Base-by-base conservation (phyloP, 1,140 invertebrate genomes). In the Armadillidium nasatum region DNA sequence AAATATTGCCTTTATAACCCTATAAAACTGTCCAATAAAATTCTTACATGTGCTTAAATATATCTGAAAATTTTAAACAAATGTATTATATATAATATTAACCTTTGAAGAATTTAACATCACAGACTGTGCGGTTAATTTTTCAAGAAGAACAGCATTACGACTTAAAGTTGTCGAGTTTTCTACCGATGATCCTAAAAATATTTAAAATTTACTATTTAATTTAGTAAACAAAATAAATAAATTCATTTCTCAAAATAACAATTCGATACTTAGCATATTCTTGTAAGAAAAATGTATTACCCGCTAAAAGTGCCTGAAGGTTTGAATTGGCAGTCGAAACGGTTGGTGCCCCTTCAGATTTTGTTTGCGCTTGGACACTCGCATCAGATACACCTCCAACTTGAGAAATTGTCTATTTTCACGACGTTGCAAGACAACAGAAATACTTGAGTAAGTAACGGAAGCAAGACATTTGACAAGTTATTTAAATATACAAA, bases 91-190 rank as follows among this genome's bases (percentile, higher is more conserved):
- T n/a, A 33, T 33, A 33, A 33, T 33, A 60, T 15, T 60, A 3
- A 60, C 50, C 50, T 60, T 60, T 60, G 50, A 60, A 60, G 50
- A 15, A 19, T 60, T 60, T 60, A 60, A 60, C 50, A 60, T 60
- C 3, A 60, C 50, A 60, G 50, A 60, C 19, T 60, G 50, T 13
- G 50, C 50, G 1, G 50, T 60, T 19, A 60, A 19, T 60, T 60
- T 60, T 19, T 60, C 50, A 13, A 60, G 11, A 15, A 60, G 19
- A 13, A 19, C 19, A 1, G 50, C 50, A 19, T 60, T 60, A 15
- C 50, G 50, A 60, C 50, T 60, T 60, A 60, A 60, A 60, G 50
- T 60, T 15, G 50, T 60, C 7, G 50, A 60, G 50, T 60, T 60
- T 19, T 60, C 50, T 60, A 19, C 19, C 19, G 50, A 60, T 1